Conservation (phyloP, 2,888 invertebrate genomes). For the Pterostichus niger region DNA sequence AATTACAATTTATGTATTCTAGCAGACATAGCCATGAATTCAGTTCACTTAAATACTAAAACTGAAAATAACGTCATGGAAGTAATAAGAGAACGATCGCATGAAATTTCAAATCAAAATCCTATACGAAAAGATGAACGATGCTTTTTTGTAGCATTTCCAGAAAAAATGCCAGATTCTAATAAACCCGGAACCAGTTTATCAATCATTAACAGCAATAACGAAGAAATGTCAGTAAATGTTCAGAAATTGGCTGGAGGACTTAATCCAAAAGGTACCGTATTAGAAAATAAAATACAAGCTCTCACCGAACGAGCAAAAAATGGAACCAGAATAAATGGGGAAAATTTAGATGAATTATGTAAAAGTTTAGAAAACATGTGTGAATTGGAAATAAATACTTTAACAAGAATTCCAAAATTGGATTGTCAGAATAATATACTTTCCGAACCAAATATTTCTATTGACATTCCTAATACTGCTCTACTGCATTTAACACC, state of each 20-base stretch:
- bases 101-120: neutral
- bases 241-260: conserved; percentile 25
- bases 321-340: conserved; percentile 23
- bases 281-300: conserved; percentile 60
- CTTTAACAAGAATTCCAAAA: neutral
- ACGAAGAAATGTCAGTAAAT: conserved; percentile 7
- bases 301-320: conserved; percentile 45
- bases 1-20: conserved; percentile 50
- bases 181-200: conserved; percentile 3
- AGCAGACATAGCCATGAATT: conserved; percentile 47
- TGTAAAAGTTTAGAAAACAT: conserved; percentile 41
- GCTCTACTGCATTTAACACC: conserved; percentile 51
- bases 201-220: conserved; percentile 14
- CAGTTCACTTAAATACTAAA: conserved; percentile 42
- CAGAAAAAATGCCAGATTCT: conserved; percentile 17
- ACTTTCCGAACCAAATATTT: conserved; percentile 36
- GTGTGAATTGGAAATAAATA: conserved; percentile 34
- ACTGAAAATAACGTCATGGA: conserved; percentile 37
- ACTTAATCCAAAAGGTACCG: conserved; percentile 32
- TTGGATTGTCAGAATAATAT: neutral
- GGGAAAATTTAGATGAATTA: conserved; percentile 44
- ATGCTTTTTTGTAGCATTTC: conserved; percentile 50
- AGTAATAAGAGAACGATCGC: neutral
- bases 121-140: conserved; percentile 16
- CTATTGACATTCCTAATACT: conserved; percentile 59